These are phyloP conservation scores for Lasioglossum zephyrum DNA, from an alignment of 2,888 invertebrate species.

Conservation along the genomic window DNA sequence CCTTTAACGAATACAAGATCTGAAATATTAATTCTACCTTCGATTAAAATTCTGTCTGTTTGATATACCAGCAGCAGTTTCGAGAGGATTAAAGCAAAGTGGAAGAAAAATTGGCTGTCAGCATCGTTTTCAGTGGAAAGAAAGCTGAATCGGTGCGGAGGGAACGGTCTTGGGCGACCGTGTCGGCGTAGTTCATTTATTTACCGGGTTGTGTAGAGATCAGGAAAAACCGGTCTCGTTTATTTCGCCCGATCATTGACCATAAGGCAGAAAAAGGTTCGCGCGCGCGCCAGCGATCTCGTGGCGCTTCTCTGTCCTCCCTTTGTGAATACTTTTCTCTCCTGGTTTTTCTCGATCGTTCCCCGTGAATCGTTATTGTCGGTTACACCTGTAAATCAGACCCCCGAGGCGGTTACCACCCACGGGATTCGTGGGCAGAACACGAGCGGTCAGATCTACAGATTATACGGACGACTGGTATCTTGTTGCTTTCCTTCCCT, in stretches of 20 bases:
- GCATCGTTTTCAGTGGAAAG: background rate
- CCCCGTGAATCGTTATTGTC: slow-evolving; percentile 62
- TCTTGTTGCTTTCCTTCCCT: slow-evolving; percentile 61
- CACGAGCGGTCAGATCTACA: slow-evolving; percentile 71
- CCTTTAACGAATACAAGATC: background rate
- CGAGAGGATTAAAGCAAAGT: background rate
- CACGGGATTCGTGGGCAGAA: slow-evolving; percentile 73
- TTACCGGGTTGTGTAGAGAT: background rate
- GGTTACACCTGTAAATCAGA: slow-evolving; percentile 76
- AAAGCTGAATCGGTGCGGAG: background rate
- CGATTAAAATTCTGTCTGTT: background rate
- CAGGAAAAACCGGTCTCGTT: slow-evolving; percentile 1
- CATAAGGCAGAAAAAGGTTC: background rate
- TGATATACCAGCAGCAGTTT: background rate
- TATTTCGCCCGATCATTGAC: background rate
- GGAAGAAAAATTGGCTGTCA: background rate
- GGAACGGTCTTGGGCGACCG: background rate
- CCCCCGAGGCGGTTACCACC: slow-evolving; percentile 71
- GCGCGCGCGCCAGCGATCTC: slow-evolving; percentile 3
- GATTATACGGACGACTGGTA: slow-evolving; percentile 70
- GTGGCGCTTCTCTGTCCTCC: background rate
- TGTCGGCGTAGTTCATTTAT: background rate
- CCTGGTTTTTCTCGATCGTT: slow-evolving; percentile 56
- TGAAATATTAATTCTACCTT: no score
- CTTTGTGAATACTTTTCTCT: background rate